These are phyloP conservation scores for Melanotaenia maccullochi DNA, from an alignment of 2,797 vertebrate species.

Conservation along the genomic window DNA sequence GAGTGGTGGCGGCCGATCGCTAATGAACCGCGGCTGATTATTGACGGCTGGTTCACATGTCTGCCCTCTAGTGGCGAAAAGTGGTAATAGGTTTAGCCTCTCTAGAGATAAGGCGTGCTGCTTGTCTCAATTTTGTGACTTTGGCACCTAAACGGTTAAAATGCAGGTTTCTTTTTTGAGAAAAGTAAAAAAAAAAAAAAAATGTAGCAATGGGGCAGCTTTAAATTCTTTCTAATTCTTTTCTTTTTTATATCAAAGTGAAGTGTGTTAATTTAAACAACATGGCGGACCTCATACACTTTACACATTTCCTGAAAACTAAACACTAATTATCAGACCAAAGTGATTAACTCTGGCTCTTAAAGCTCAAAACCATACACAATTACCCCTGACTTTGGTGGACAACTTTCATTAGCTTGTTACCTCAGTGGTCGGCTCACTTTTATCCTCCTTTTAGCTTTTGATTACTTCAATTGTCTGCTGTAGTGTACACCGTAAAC, in stretches of 20 bases:
- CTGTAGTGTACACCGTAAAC: conserved; percentile 16
- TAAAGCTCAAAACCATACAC: conserved; percentile 55
- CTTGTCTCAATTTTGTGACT: too few species aligned
- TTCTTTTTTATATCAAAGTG: conserved; percentile 44
- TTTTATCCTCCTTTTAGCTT: conserved; percentile 45
- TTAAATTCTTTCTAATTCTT: too few species aligned
- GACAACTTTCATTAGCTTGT: conserved; percentile 59
- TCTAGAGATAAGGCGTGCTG: too few species aligned
- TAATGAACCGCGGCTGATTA: too few species aligned
- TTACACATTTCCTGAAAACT: conserved; percentile 74
- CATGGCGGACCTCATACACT: conserved; percentile 67
- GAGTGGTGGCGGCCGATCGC: too few species aligned
- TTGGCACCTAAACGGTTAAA: not conserved
- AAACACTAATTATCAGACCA: conserved; percentile 67
- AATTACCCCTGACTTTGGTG: conserved; percentile 57
- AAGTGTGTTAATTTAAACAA: conserved; percentile 64
- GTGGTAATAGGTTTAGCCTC: too few species aligned
- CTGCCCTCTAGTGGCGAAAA: too few species aligned
- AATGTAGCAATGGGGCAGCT: not conserved
- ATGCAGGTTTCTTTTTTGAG: not conserved
- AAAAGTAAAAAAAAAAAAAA: not conserved
- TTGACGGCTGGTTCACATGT: too few species aligned
- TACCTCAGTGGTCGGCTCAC: conserved; percentile 42
- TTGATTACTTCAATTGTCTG: conserved; percentile 36
- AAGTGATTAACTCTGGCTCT: conserved; percentile 60